Evolutionary conservation across 2,888 invertebrate species (phyloP).

Genomic region (Nebria brevicollis): DNA sequence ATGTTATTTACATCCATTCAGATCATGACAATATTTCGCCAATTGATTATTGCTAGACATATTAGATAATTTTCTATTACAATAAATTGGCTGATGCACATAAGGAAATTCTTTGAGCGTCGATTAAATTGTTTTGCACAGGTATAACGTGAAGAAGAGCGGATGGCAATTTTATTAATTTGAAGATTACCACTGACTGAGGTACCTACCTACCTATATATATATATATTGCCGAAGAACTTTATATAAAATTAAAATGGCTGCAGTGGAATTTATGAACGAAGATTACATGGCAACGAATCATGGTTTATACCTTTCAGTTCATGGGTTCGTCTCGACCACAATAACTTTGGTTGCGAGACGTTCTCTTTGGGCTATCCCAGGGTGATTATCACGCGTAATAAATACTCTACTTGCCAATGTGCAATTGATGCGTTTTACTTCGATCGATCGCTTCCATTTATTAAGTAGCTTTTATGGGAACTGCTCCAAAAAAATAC

Average conservation of each 20-base stretch:
- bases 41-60: background rate
- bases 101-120: background rate
- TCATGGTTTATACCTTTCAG: slow-evolving; percentile 36
- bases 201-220: too few species aligned
- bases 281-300: slow-evolving; percentile 43
- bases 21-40: too few species aligned
- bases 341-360: background rate
- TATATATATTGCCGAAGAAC: background rate
- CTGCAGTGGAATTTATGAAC: slow-evolving; percentile 29
- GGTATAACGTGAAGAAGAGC: slow-evolving; percentile 8
- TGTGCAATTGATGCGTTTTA: background rate
- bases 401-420: background rate
- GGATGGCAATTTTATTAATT: slow-evolving; percentile 17
- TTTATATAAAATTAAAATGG: slow-evolving; percentile 24
- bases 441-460: too few species aligned
- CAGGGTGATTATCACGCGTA: slow-evolving; percentile 14
- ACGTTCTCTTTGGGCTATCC: background rate
- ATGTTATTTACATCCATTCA: too few species aligned
- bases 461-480: too few species aligned
- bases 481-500: too few species aligned
- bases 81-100: background rate
- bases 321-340: slow-evolving; percentile 11
- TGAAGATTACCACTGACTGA: background rate
- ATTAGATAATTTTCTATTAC: background rate
- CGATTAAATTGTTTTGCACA: background rate